phyloP scores from a whole-genome alignment of 2,113 vertebrate genomes.

The Anser brachyrhynchus region DNA sequence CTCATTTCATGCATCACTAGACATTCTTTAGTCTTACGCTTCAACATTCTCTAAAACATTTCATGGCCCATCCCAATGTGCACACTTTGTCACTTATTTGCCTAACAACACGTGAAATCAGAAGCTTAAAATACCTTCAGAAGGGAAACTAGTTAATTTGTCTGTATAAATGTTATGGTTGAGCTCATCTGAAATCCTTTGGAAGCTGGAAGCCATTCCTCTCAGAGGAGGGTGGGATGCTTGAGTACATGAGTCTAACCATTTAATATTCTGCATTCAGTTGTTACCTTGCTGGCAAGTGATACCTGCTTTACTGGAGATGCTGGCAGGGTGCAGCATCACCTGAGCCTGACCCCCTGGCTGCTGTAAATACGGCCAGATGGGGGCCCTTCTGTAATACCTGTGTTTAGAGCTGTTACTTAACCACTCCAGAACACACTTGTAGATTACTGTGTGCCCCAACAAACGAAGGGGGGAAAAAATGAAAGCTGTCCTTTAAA shows the following conservation, averaged over 20 bases:
- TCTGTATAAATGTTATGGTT: neutral
- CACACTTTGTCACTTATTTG: conserved; percentile 29
- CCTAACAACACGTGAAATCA: conserved; percentile 29
- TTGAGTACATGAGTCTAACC: neutral
- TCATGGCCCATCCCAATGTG: neutral
- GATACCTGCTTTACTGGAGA: fast-evolving
- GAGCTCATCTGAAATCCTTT: neutral
- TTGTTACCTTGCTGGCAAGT: neutral
- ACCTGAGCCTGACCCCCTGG: neutral
- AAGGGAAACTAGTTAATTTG: neutral
- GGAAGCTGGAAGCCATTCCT: neutral
- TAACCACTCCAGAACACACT: conserved; percentile 2
- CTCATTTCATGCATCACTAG: conserved; percentile 45
- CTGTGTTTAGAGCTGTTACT: neutral
- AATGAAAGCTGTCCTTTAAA: conserved; percentile 58
- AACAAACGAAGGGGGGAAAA: too few species aligned
- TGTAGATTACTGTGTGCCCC: neutral
- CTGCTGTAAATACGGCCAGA: fast-evolving
- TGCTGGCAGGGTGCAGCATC: neutral
- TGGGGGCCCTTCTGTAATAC: neutral
- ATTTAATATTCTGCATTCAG: fast-evolving
- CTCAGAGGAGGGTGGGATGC: neutral
- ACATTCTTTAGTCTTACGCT: conserved; percentile 33
- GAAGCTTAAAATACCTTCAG: neutral
- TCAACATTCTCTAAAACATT: conserved; percentile 41